phyloP scores from a whole-genome alignment of 2,797 vertebrate genomes.

The Spinus pinus region DNA sequence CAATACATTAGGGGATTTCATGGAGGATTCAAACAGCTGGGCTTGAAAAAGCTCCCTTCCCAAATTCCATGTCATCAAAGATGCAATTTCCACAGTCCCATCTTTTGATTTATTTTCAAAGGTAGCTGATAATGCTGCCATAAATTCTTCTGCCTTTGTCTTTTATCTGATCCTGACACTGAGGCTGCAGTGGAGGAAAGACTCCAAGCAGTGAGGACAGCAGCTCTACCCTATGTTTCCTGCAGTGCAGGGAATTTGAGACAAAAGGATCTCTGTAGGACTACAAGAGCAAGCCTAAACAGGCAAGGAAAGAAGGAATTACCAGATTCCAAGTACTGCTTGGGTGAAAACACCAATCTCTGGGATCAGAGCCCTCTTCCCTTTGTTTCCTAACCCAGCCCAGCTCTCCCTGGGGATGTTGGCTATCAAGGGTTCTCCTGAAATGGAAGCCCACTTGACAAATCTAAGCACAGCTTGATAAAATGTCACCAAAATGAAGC shows the following conservation, averaged over 20 bases:
- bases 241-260: background rate
- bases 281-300: background rate
- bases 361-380: background rate
- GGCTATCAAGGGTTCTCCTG: background rate
- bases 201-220: background rate
- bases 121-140: background rate
- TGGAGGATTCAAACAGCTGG: background rate
- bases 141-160: background rate
- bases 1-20: background rate
- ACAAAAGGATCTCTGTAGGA: background rate
- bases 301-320: background rate
- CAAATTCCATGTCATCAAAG: background rate
- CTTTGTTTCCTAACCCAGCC: background rate
- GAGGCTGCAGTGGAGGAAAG: background rate
- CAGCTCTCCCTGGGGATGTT: background rate
- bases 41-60: background rate
- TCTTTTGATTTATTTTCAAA: constrained; percentile 47
- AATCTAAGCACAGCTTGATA: background rate
- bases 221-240: background rate
- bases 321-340: background rate
- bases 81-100: background rate
- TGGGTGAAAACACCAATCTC: accelerated
- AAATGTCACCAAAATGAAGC: background rate
- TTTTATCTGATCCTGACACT: background rate
- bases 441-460: background rate